phyloP scores from a whole-genome alignment of 2,113 vertebrate genomes.

The Zonotrichia leucophrys region DNA sequence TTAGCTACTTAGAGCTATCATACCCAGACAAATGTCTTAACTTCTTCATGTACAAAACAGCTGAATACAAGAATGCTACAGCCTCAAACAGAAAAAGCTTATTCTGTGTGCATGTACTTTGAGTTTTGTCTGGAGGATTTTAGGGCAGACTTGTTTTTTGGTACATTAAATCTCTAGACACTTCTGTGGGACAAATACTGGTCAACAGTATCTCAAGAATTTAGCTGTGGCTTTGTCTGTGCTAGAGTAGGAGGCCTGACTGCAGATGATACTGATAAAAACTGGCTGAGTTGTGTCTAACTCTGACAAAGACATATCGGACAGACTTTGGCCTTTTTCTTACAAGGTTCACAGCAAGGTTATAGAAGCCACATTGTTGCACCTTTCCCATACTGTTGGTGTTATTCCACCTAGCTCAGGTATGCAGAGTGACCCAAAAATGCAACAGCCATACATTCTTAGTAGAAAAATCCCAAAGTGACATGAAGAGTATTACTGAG shows the following conservation, averaged over 20 bases:
- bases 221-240: neutral
- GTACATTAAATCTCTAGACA: neutral
- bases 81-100: neutral
- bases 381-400: neutral
- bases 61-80: neutral
- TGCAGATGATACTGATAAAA: neutral
- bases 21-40: neutral
- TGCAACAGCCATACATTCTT: neutral
- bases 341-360: neutral
- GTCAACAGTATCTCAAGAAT: neutral
- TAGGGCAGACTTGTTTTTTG: neutral
- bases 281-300: constrained; percentile 1
- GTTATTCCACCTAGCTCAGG: neutral
- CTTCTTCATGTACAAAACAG: neutral
- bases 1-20: neutral
- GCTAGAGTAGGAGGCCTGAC: neutral
- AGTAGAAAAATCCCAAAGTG: neutral
- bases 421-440: neutral
- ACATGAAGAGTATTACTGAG: neutral
- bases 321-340: neutral
- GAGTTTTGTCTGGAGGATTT: neutral
- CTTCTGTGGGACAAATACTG: neutral
- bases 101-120: neutral
- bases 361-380: neutral
- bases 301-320: neutral